Conservation (phyloP, 2,797 vertebrate genomes). For the Sternotherus odoratus region DNA sequence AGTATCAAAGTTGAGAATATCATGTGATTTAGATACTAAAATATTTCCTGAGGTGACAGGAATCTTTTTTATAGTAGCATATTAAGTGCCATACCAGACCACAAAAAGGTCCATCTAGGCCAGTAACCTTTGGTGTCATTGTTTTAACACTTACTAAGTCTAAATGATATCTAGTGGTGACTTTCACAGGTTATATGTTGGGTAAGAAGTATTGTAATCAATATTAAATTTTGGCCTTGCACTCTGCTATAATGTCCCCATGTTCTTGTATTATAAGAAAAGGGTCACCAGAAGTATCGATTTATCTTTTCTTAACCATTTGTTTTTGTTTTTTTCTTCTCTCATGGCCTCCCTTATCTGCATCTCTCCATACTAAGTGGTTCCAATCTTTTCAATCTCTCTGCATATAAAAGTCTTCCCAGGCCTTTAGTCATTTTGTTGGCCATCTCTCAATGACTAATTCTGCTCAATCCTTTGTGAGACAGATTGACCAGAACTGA, state of each 20-base stretch:
- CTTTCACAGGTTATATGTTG: not conserved
- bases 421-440: not conserved
- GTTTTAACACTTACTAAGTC: not conserved
- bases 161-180: not conserved
- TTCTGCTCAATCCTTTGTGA: not conserved
- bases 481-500: not conserved
- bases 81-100: not conserved
- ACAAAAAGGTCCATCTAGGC: not conserved
- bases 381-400: not conserved
- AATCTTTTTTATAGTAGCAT: not conserved
- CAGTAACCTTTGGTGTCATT: not conserved
- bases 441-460: not conserved
- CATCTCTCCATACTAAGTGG: not conserved
- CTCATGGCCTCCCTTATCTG: not conserved
- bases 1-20: not conserved
- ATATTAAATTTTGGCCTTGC: not conserved
- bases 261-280: not conserved
- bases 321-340: not conserved
- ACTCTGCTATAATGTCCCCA: not conserved
- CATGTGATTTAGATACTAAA: not conserved
- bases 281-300: not conserved
- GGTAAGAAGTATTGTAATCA: not conserved
- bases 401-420: not conserved
- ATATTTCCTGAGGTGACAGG: not conserved
- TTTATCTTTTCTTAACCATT: not conserved